A percentile compares a stretch with the other conserved stretches of the same genome.
Conservation (phyloP, 2,797 vertebrate species). For the Eulemur mongoz region DNA sequence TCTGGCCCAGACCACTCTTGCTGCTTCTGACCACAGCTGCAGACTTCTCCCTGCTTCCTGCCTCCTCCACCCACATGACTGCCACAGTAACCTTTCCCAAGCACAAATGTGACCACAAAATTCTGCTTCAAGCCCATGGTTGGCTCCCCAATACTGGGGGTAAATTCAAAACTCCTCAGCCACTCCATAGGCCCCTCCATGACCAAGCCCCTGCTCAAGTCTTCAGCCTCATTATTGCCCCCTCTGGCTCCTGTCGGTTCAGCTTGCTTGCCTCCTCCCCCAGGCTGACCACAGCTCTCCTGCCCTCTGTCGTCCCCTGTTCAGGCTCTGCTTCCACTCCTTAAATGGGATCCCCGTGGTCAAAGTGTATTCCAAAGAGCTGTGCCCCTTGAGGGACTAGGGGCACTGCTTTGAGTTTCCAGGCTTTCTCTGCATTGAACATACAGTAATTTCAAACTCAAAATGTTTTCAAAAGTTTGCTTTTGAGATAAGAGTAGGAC, state of each 20-base stretch:
- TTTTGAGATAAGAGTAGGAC: constrained; percentile 25
- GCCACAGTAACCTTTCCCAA: background rate
- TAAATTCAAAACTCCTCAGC: constrained; percentile 19
- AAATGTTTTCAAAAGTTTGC: background rate
- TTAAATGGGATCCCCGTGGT: background rate
- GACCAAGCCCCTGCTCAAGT: background rate
- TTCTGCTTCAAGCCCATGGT: background rate
- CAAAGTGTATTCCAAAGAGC: background rate
- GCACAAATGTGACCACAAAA: background rate
- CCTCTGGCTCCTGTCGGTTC: background rate
- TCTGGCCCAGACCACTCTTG: background rate
- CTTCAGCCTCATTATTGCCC: background rate
- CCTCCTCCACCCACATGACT: background rate
- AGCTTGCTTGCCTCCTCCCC: background rate
- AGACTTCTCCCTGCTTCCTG: background rate
- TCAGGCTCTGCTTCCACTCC: background rate
- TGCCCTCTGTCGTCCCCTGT: background rate
- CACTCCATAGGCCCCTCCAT: background rate
- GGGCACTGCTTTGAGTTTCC: background rate
- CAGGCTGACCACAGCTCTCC: background rate
- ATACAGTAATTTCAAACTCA: background rate
- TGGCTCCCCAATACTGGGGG: background rate
- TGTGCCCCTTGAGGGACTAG: background rate
- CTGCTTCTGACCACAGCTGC: background rate
- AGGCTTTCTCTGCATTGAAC: constrained; percentile 26